phyloP scores from a whole-genome alignment of 2,797 vertebrate species.

The Sebastes baramenuke region DNA sequence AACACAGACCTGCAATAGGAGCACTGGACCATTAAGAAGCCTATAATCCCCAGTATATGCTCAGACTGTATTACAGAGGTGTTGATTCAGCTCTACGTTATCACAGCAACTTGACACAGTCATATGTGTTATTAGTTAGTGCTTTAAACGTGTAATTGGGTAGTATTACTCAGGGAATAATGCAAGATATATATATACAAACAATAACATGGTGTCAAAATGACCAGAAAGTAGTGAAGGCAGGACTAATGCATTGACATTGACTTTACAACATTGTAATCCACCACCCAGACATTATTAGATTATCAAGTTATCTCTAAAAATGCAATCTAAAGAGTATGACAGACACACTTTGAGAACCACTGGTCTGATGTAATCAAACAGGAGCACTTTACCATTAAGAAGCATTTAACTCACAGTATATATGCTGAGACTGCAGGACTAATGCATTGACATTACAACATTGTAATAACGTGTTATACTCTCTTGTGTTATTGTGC shows the following conservation, averaged over 20 bases:
- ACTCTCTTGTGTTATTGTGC: no score
- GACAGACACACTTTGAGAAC: no score
- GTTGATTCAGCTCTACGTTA: neutral
- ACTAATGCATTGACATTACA: no score
- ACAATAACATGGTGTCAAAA: neutral
- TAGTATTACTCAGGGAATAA: neutral
- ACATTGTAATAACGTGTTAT: no score
- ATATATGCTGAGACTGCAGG: no score
- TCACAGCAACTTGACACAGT: neutral
- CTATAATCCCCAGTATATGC: rapidly evolving
- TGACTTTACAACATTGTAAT: neutral
- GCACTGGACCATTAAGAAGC: neutral
- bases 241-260: no score
- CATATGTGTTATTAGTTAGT: neutral
- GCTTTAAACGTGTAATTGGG: neutral
- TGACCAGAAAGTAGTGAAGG: no score
- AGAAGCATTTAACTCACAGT: no score
- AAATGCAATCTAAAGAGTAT: no score
- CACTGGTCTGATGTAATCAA: no score
- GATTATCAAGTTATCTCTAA: no score
- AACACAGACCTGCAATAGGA: neutral
- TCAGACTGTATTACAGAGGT: neutral
- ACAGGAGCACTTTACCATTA: no score
- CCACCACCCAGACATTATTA: neutral
- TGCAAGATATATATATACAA: neutral